Evolutionary conservation across 2,113 vertebrate genomes (phyloP), one percentile per base, ranked within the genome.

Genomic region (Morone chrysops): DNA sequence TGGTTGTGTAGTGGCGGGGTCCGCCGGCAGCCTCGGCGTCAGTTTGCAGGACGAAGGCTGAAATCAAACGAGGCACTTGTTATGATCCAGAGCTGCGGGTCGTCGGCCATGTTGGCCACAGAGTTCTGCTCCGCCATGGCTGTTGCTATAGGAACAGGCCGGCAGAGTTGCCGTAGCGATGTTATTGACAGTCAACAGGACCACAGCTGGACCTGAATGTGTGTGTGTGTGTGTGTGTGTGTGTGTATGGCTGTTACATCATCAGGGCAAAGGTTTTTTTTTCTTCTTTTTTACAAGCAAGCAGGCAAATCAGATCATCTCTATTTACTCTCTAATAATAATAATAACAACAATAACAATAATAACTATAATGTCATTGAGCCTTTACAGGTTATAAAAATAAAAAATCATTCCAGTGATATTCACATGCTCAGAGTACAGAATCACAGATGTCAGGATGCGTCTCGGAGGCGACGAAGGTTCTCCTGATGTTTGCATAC

Each of bases 61-160:
- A 87, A 90, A 76, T 59, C 59, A 83, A 89, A 92, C 20, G 90
- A 93, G 92, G 93, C 91, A 94, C 91, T 93, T 94, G 80, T 87
- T 88, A 70, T 82, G 84, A 81, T 84, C 83, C 66, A 57, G 81
- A 91, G 90, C 90, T 82, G 87, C 80, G 74, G 77, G 78, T 73
- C 51, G 18, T 18, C n/a, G 41, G 74, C 78, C 78, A 57, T 63
- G 56, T 70, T 65, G 56, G 69, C 31, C 10, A 6, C 65, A 22
- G 43, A 1, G 25, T 81, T 86, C 82, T 50, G 82, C 81, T 45
- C 56, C 57, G 18, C 61, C 59, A 6, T 20, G 38, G 67, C 85
- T 66, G 83, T 82, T 79, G 72, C 81, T 70, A 72, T 79, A 75
- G 74, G 71, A 79, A 85, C 80, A 40, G 76, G 51, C 74, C 31